A percentile compares a stretch with the other conserved stretches of the same genome.
Conservation (phyloP, 2,797 vertebrate species). For the Anolis apletophallus region DNA sequence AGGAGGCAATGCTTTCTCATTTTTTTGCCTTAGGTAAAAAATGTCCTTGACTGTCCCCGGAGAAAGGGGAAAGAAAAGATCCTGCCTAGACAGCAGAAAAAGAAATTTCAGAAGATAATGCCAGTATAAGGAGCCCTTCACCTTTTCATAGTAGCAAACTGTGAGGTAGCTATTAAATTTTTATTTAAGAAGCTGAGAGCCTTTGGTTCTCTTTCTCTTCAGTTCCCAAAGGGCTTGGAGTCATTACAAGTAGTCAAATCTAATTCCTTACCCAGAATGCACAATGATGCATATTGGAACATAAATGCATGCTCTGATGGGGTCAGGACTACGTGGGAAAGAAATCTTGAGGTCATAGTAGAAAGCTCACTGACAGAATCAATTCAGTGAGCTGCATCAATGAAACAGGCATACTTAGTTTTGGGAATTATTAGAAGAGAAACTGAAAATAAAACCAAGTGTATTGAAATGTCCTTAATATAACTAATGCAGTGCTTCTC, state of each 20-base stretch:
- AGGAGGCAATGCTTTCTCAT: background rate
- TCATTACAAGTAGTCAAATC: background rate
- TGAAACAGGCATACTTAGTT: background rate
- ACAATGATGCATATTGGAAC: background rate
- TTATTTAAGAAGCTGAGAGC: background rate
- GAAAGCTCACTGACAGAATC: background rate
- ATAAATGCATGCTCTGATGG: background rate
- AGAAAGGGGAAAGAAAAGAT: background rate
- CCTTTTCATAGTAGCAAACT: rapidly evolving
- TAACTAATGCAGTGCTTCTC: too few relatives aligned
- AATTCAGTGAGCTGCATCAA: background rate
- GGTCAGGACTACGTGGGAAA: background rate
- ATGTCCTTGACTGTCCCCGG: background rate
- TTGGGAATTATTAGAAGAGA: background rate
- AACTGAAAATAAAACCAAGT: background rate
- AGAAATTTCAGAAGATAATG: conserved; percentile 29
- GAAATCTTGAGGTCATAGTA: background rate
- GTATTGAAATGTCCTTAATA: background rate
- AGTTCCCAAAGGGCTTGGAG: background rate
- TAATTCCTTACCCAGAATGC: background rate
- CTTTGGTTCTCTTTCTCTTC: conserved; percentile 39
- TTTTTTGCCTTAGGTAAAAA: background rate
- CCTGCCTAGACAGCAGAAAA: conserved; percentile 15
- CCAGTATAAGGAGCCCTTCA: background rate
- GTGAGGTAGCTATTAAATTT: conserved; percentile 1